These are phyloP conservation scores for Drosophila nigritarsus DNA, from an alignment of 2,888 invertebrate species.

Conservation along the genomic window DNA sequence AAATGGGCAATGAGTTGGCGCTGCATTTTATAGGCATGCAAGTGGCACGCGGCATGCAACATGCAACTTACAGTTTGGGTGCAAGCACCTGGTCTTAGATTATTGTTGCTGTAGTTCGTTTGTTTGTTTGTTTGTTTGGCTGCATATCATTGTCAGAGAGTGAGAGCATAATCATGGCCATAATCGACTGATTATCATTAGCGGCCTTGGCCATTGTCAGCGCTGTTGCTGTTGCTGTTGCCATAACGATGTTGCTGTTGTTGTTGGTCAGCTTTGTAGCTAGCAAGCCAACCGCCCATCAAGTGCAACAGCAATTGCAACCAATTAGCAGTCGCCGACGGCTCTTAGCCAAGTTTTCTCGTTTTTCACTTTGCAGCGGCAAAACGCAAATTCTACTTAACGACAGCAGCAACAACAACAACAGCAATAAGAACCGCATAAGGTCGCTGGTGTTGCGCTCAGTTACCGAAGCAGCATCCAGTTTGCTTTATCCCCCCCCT, in stretches of 20 bases:
- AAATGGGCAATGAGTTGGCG: slow-evolving; percentile 69
- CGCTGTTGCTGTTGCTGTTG: slow-evolving; percentile 14
- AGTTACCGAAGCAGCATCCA: slow-evolving; percentile 40
- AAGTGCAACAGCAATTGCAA: slow-evolving; percentile 43
- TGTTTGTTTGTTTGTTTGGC: slow-evolving; percentile 17
- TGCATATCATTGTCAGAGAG: slow-evolving; percentile 26
- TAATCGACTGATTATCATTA: slow-evolving; percentile 55
- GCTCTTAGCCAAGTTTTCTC: slow-evolving; percentile 52
- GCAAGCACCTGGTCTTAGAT: slow-evolving; percentile 67
- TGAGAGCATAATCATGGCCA: slow-evolving; percentile 59
- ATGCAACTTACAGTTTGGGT: slow-evolving; percentile 51
- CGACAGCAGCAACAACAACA: slow-evolving; percentile 23
- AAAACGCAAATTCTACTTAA: slow-evolving; percentile 56
- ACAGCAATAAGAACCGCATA: slow-evolving; percentile 10
- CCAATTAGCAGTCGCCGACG: slow-evolving; percentile 53
- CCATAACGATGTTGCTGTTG: slow-evolving; percentile 16
- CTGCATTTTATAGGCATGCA: slow-evolving; percentile 75
- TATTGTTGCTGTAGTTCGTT: slow-evolving; percentile 17
- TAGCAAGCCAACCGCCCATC: slow-evolving; percentile 6
- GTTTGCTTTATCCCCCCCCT: slow-evolving; percentile 12
- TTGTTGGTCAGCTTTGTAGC: slow-evolving; percentile 26
- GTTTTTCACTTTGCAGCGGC: slow-evolving; percentile 53
- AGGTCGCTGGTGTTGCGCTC: slow-evolving; percentile 27
- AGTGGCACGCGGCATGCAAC: slow-evolving; percentile 31
- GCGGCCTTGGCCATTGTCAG: slow-evolving; percentile 61